Conservation (phyloP, 2,888 invertebrate species). For the Diplolepis rosae region DNA sequence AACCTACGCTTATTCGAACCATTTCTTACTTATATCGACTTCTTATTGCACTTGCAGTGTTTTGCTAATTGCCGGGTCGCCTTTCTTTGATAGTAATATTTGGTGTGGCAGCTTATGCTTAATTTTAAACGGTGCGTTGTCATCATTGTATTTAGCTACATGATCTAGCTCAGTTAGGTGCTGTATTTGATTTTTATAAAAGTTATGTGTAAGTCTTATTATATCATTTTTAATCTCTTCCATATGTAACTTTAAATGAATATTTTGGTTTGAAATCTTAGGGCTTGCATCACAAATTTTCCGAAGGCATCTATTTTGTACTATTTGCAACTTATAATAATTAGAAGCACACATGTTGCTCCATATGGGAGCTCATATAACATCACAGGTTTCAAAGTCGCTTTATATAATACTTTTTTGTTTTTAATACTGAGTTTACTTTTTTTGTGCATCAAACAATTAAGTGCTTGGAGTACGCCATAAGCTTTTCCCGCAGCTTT, state of each 20-base stretch:
- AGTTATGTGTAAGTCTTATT: background rate
- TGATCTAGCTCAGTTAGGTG: background rate
- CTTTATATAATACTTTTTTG: no score
- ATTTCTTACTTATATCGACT: background rate
- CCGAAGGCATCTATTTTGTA: no score
- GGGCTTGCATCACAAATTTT: no score
- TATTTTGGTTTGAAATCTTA: no score
- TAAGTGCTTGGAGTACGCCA: no score
- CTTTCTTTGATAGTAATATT: slow-evolving; percentile 25
- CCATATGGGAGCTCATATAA: no score
- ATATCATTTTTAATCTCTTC: background rate
- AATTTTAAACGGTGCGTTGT: slow-evolving; percentile 5
- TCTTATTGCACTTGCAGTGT: background rate
- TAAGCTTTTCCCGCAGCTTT: no score
- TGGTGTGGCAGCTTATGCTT: slow-evolving; percentile 12
- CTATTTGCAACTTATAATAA: no score
- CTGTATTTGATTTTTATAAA: background rate
- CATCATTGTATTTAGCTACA: background rate
- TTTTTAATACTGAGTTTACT: no score
- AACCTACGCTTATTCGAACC: background rate
- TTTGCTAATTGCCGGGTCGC: background rate
- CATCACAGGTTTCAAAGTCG: no score
- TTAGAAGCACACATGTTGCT: background rate
- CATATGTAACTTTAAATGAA: background rate
- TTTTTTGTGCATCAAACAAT: no score